phyloP scores from a whole-genome alignment of 2,888 invertebrate genomes.

The Aethes cnicana region DNA sequence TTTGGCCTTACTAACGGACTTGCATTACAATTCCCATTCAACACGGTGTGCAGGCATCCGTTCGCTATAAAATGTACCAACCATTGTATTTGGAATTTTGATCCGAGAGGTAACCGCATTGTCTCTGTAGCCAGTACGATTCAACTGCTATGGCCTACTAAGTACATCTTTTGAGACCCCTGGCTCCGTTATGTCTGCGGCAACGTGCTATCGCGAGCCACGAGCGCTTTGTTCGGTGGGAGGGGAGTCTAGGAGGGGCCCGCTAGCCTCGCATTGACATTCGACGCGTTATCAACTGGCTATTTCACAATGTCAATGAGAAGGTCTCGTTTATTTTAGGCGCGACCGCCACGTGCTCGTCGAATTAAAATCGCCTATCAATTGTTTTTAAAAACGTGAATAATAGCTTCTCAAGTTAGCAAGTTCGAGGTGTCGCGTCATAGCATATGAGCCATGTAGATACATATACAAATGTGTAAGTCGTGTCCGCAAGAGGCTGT shows the following conservation, averaged over 20 bases:
- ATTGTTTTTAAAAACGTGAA: too few species aligned
- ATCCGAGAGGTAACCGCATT: slow-evolving; percentile 37
- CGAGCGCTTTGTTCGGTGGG: slow-evolving; percentile 54
- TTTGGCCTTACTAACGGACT: slow-evolving; percentile 31
- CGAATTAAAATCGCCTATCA: slow-evolving; percentile 27
- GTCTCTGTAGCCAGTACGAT: slow-evolving; percentile 47
- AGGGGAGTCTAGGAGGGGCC: slow-evolving; percentile 57
- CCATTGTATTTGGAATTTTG: slow-evolving; percentile 26
- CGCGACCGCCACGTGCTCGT: slow-evolving; percentile 58
- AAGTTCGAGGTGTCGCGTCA: slow-evolving; percentile 36
- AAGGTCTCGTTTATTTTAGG: slow-evolving; percentile 79
- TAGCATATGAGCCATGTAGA: slow-evolving; percentile 50
- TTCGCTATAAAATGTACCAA: slow-evolving; percentile 34
- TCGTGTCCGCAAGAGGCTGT: slow-evolving; percentile 74
- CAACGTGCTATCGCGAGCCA: slow-evolving; percentile 46
- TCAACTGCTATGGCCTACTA: slow-evolving; percentile 20
- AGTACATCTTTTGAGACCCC: slow-evolving; percentile 21
- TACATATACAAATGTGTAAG: slow-evolving; percentile 65
- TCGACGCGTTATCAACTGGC: slow-evolving; percentile 78
- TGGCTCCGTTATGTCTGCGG: slow-evolving; percentile 36
- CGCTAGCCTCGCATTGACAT: slow-evolving; percentile 78
- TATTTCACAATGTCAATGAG: slow-evolving; percentile 83
- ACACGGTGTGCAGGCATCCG: slow-evolving; percentile 33
- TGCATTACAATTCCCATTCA: slow-evolving; percentile 28
- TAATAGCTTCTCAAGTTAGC: slow-evolving; percentile 19